phyloP scores from a whole-genome alignment of 2,113 vertebrate species.

The Columba janthina region DNA sequence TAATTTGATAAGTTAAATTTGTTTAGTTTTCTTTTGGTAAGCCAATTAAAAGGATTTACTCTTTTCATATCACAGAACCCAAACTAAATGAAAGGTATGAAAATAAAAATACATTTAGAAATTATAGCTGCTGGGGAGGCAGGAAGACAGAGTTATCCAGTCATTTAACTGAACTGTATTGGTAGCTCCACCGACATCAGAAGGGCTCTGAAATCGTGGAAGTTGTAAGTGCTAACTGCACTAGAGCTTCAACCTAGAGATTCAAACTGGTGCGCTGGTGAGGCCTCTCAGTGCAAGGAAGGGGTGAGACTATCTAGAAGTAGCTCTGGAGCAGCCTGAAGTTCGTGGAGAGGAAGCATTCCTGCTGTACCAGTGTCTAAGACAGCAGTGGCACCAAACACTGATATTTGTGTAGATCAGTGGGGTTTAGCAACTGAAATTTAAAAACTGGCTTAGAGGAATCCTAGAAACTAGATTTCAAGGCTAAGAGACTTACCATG shows the following conservation, averaged over 20 bases:
- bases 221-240: constrained; percentile 22
- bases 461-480: constrained; percentile 50
- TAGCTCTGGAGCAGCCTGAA: neutral
- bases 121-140: neutral
- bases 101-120: neutral
- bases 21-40: constrained; percentile 69
- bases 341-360: neutral
- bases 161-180: neutral
- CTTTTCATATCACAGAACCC: neutral
- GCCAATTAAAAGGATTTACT: neutral
- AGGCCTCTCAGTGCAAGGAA: neutral
- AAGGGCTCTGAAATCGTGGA: neutral
- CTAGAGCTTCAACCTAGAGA: neutral
- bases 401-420: neutral
- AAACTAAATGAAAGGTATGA: neutral
- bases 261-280: neutral
- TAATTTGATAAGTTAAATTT: constrained; percentile 62
- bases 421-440: constrained; percentile 8
- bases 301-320: neutral
- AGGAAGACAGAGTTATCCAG: neutral
- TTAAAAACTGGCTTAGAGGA: constrained; percentile 7
- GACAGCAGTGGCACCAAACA: constrained; percentile 2
- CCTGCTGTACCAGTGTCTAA: constrained; percentile 3
- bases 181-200: neutral
- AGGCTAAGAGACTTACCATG: neutral